Base-by-base conservation (phyloP, 2,113 vertebrate genomes). In the Gobiocypris rarus region DNA sequence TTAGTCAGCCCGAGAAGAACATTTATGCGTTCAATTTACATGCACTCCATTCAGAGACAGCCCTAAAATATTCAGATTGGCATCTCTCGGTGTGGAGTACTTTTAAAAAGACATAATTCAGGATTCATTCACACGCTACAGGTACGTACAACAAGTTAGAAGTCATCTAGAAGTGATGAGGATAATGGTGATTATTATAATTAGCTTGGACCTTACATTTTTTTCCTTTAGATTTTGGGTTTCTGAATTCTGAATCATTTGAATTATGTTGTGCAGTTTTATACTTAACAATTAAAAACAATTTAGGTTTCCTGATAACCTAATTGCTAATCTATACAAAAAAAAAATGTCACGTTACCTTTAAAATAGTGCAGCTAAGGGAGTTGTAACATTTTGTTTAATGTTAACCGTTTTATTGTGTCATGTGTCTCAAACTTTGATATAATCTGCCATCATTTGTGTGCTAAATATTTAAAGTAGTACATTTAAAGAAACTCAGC, bases 1-100 rank as follows among this genome's bases (percentile, higher is more conserved):
- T 83, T 74, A 74, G 83, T 56, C 87, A 91, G 89, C 92, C 89
- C 91, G 79, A 83, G 56, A 78, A 61, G 67, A 56, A 82, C 89
- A 89, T 73, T 59, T 88, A 81, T 69, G 28, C 6, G 45, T 80
- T 67, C 17, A 63, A 56, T 81, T 54, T 70, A 81, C 65, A 70
- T 41, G 28, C 65, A 26, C 50, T 56, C 28, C 17, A 52, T 70
- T 54, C 58, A 59, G 54, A 61, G 38, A 28, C 56, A 81, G 9
- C 17, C 13, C 22, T 54, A 65, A 70, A 38, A 70, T 41, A n/a
- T 70, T 82, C 11, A 70, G 65, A 38, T 70, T 41, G 11, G 26
- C 59, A 80, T 67, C 24, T 31, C 43, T 50, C 14, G 26, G 61
- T 31, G 45, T 80, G 59, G 15, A 80, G 24, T 48, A 79, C 41